Base-by-base conservation (phyloP, 2,888 invertebrate genomes). In the Eretmocerus hayati region DNA sequence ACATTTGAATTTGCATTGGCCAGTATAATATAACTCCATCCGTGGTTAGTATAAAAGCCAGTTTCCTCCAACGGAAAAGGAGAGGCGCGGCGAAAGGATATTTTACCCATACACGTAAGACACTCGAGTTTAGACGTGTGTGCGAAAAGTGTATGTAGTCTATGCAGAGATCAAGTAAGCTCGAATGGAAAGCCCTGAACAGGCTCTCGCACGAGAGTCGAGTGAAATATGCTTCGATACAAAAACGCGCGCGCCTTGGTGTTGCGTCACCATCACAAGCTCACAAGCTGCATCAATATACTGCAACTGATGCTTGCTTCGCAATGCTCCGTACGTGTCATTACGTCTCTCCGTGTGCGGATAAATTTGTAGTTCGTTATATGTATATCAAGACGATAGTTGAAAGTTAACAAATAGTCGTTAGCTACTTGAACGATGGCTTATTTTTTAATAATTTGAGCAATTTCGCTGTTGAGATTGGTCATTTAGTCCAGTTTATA, bases 61-160 rank as follows among this genome's bases (percentile, higher is more conserved):
- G 16, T 42, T 31, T 47, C 21, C 41, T 33, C n/a, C 39, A 18
- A 18, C 15, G n/a, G n/a, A n/a, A 15, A 15, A 40, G 36, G 46
- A 37, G 42, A 48, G 43, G 43, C 48, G 38, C 18, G 48, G 48
- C 42, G 43, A 48, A 48, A 48, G 42, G 37, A 37, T 48, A 23
- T 19, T 11, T 23, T 4, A 21, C 6, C 33, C 22, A 23, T 16
- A 23, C 5, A 11, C 13, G n/a, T 38, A 18, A 32, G 21, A 22
- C 16, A 19, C 21, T 33, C 35, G 35, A 35, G 35, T 35, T 35
- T 15, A 19, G 23, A 26, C 26, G 26, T 26, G 26, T 26, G 26
- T 26, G 26, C 11, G 26, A 8, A n/a, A 11, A 8, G 26, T 26
- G 26, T 26, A 26, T 26, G 26, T 26, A 26, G n/a, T n/a, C n/a